Conservation (phyloP, 2,888 invertebrate genomes). For the Sinopyrophorus schimmeli region DNA sequence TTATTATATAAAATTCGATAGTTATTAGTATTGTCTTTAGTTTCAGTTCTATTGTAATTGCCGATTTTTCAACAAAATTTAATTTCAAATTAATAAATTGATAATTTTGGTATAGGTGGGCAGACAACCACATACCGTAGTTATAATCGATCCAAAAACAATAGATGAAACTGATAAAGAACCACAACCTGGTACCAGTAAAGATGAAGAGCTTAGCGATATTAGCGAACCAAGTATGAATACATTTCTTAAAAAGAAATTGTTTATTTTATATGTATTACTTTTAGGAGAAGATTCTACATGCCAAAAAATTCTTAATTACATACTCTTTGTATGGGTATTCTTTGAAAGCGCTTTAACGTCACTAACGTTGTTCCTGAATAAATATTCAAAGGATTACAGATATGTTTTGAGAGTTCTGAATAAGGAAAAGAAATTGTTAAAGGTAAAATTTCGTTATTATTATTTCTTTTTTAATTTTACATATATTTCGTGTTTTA, state of each 20-base stretch:
- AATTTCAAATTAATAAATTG: too few relatives aligned
- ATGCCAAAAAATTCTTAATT: constrained; percentile 59
- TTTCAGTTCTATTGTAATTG: constrained; percentile 4
- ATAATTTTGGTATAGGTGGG: constrained; percentile 2
- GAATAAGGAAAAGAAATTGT: constrained; percentile 81
- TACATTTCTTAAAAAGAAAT: not conserved
- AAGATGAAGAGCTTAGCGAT: constrained; percentile 50
- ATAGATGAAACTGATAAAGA: constrained; percentile 35
- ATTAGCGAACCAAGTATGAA: constrained; percentile 43
- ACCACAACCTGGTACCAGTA: constrained; percentile 51
- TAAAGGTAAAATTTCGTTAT: constrained; percentile 68
- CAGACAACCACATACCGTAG: not conserved
- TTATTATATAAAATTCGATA: too few relatives aligned
- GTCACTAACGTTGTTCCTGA: constrained; percentile 79
- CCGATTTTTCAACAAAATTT: constrained; percentile 1
- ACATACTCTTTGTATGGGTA: constrained; percentile 65
- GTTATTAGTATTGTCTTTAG: too few relatives aligned
- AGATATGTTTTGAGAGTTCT: constrained; percentile 90
- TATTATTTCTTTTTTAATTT: not conserved
- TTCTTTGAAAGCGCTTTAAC: constrained; percentile 79
- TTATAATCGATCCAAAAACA: constrained; percentile 13
- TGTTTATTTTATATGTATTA: constrained; percentile 4
- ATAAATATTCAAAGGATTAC: constrained; percentile 90
- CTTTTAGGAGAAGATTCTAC: constrained; percentile 22
- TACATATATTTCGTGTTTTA: constrained; percentile 53